Evolutionary conservation across 2,113 vertebrate genomes (phyloP).

Genomic region (Sphaerodactylus townsendi): DNA sequence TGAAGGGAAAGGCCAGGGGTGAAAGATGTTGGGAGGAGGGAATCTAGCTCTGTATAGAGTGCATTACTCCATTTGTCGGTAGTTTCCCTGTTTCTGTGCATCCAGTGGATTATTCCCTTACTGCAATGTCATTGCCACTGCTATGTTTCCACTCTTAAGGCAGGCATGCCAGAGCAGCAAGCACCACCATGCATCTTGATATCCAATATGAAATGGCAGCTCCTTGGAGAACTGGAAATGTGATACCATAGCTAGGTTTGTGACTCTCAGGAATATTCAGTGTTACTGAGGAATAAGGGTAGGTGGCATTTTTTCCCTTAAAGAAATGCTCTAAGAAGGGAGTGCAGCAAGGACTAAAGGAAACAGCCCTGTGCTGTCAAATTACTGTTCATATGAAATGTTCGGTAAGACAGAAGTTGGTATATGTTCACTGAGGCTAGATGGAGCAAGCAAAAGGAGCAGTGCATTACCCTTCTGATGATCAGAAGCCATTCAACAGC

Average conservation of each 20-base stretch:
- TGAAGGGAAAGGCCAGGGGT: background rate
- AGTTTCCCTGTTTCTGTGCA: background rate
- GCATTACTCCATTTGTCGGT: background rate
- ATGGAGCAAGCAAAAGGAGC: background rate
- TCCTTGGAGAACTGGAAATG: background rate
- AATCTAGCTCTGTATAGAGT: background rate
- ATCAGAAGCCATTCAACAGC: background rate
- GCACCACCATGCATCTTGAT: background rate
- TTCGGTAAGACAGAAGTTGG: constrained; percentile 3
- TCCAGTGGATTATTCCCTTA: background rate
- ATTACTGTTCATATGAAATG: background rate
- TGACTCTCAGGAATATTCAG: fast-evolving
- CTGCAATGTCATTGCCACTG: fast-evolving
- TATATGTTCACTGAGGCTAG: background rate
- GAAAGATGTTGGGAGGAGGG: background rate
- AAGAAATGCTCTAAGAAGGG: background rate
- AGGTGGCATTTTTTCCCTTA: background rate
- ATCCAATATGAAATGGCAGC: background rate
- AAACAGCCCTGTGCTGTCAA: background rate
- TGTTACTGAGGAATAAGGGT: background rate
- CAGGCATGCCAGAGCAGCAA: background rate
- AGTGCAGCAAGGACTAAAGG: background rate
- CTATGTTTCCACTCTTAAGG: fast-evolving
- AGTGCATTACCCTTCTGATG: background rate
- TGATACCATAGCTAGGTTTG: fast-evolving